Evolutionary conservation across 2,797 vertebrate species (phyloP).

Genomic region (Sciurus carolinensis): DNA sequence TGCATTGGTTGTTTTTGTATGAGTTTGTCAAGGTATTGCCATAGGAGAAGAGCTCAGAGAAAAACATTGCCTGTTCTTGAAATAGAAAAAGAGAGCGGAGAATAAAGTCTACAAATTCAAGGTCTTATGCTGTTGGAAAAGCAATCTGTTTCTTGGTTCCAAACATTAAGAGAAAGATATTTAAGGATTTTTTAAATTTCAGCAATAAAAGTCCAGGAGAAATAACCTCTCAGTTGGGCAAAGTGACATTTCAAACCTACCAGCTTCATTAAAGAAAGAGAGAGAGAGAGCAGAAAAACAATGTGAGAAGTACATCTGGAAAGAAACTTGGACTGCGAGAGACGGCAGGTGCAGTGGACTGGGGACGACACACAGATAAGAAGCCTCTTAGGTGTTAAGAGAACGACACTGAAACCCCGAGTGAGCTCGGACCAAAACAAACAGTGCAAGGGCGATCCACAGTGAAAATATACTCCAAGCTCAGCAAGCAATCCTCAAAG

Average conservation of each 20-base stretch:
- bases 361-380: not conserved
- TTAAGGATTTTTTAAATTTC: not conserved
- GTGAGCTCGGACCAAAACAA: not conserved
- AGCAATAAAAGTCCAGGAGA: not conserved
- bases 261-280: not conserved
- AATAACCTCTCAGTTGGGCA: not conserved
- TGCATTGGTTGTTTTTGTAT: not conserved
- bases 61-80: not conserved
- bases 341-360: not conserved
- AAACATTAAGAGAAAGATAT: not conserved
- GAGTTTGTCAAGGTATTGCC: not conserved
- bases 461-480: not conserved
- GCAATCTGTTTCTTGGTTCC: not conserved
- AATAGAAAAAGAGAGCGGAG: not conserved
- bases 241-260: not conserved
- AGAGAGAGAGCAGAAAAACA: not conserved
- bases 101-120: constrained; percentile 9
- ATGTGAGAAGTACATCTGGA: not conserved
- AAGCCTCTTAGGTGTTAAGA: not conserved
- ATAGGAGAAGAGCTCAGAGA: not conserved
- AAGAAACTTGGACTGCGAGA: not conserved
- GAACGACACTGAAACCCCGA: not conserved
- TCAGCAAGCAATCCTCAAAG: not conserved
- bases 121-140: not conserved
- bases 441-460: not conserved